Evolutionary conservation across 1,140 invertebrate species (phyloP).

Genomic region (Arctopsyche grandis): DNA sequence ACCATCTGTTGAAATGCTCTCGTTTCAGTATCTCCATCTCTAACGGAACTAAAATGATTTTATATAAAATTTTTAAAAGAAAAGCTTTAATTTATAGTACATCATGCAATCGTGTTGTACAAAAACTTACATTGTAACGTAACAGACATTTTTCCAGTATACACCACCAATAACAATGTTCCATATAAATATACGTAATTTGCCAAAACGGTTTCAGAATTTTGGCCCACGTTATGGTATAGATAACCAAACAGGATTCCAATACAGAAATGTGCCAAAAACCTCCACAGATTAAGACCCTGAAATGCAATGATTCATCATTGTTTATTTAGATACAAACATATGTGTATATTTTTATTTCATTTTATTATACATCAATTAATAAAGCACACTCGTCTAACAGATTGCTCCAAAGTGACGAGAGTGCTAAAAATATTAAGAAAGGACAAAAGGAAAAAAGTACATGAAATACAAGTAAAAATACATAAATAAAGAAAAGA

Average conservation of each 20-base stretch:
- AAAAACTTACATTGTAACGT: slow-evolving; percentile 91
- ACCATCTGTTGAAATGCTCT: slow-evolving; percentile 96
- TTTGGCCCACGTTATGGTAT: slow-evolving; percentile 86
- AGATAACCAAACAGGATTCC: slow-evolving; percentile 90
- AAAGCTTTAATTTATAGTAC: too few species aligned
- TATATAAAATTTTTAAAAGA: too few species aligned
- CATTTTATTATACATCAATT: too few species aligned
- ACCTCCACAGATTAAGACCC: slow-evolving; percentile 76
- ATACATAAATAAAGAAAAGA: too few species aligned
- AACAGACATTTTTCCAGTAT: slow-evolving; percentile 96
- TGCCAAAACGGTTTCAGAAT: slow-evolving; percentile 84
- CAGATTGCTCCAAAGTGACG: too few species aligned
- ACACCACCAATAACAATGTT: slow-evolving; percentile 88
- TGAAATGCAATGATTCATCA: too few species aligned
- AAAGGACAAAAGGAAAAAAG: too few species aligned
- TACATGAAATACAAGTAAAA: too few species aligned
- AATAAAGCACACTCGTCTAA: too few species aligned
- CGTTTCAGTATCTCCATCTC: slow-evolving; percentile 87
- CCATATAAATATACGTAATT: slow-evolving; percentile 95
- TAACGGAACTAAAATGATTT: slow-evolving; percentile 79
- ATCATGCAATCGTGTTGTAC: too few species aligned
- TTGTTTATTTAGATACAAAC: background rate
- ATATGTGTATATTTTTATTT: too few species aligned
- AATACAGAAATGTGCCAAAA: slow-evolving; percentile 84
- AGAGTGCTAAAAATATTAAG: too few species aligned